phyloP scores from a whole-genome alignment of 2,888 invertebrate genomes.

The Philonicus albiceps region DNA sequence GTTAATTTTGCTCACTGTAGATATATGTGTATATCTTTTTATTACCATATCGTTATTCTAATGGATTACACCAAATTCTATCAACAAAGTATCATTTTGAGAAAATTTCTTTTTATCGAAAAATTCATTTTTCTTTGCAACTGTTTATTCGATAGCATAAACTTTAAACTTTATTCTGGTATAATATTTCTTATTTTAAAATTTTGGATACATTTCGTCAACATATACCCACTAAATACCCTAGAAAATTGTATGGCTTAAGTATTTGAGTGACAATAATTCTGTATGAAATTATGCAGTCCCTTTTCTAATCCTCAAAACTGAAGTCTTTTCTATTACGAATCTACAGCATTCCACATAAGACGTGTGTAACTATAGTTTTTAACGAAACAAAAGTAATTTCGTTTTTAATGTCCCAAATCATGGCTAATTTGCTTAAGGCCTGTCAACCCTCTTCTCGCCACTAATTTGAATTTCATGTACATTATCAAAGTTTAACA shows the following conservation, averaged over 20 bases:
- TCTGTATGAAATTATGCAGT: background rate
- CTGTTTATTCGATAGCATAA: too few species aligned
- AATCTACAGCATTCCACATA: background rate
- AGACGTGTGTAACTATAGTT: background rate
- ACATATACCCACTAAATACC: background rate
- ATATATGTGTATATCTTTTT: too few species aligned
- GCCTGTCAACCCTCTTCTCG: constrained; percentile 29
- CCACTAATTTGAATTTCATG: constrained; percentile 29
- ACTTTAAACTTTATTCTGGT: too few species aligned
- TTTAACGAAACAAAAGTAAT: background rate
- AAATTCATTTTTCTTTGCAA: too few species aligned
- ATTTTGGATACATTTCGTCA: too few species aligned
- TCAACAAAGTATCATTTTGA: too few species aligned
- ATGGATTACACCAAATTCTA: too few species aligned
- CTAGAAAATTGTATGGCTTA: background rate
- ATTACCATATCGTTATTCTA: too few species aligned
- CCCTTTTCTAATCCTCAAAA: background rate
- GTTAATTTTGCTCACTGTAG: too few species aligned
- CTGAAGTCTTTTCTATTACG: background rate
- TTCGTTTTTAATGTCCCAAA: constrained; percentile 3
- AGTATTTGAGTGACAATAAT: background rate
- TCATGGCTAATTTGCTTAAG: constrained; percentile 24
- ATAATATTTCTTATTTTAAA: too few species aligned
- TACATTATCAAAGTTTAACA: constrained; percentile 13
- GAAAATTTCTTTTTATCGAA: too few species aligned